Evolutionary conservation across 2,888 invertebrate genomes (phyloP).

Genomic region (Xylocampa areola): DNA sequence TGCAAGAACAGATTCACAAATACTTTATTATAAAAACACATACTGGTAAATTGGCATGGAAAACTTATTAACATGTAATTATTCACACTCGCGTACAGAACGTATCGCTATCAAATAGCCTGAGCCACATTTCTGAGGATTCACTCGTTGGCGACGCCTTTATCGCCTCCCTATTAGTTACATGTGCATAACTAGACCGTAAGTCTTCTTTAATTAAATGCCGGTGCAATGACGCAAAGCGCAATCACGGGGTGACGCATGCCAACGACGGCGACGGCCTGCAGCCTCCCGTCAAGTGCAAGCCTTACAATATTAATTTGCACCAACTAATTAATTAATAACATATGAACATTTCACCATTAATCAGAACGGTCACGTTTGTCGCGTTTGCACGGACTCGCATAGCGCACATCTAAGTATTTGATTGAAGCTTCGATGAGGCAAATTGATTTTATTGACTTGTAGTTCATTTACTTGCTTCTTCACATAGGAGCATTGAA

Average conservation of each 20-base stretch:
- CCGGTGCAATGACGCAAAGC: slow-evolving; percentile 69
- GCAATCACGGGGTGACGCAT: slow-evolving; percentile 67
- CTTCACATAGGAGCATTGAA: slow-evolving; percentile 43
- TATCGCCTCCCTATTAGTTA: slow-evolving; percentile 59
- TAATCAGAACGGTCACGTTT: slow-evolving; percentile 78
- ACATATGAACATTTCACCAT: slow-evolving; percentile 77
- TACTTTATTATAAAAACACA: neutral
- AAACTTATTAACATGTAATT: slow-evolving; percentile 18
- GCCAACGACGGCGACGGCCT: slow-evolving; percentile 66
- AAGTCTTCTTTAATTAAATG: slow-evolving; percentile 86
- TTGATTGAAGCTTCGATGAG: slow-evolving; percentile 51
- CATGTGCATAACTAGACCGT: slow-evolving; percentile 59
- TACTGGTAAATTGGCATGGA: slow-evolving; percentile 4
- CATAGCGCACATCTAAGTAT: slow-evolving; percentile 47
- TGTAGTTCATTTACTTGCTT: slow-evolving; percentile 57
- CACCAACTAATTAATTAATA: slow-evolving; percentile 83
- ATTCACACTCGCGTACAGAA: slow-evolving; percentile 22
- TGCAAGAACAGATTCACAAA: neutral
- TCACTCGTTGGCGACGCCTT: slow-evolving; percentile 52
- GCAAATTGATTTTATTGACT: slow-evolving; percentile 64
- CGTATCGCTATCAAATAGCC: slow-evolving; percentile 41
- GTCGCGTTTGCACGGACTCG: slow-evolving; percentile 39
- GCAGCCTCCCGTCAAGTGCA: slow-evolving; percentile 80
- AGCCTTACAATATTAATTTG: slow-evolving; percentile 84
- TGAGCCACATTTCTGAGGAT: slow-evolving; percentile 65